Evolutionary conservation across 2,888 invertebrate genomes (phyloP).

Genomic region (Metallyticus violacea): DNA sequence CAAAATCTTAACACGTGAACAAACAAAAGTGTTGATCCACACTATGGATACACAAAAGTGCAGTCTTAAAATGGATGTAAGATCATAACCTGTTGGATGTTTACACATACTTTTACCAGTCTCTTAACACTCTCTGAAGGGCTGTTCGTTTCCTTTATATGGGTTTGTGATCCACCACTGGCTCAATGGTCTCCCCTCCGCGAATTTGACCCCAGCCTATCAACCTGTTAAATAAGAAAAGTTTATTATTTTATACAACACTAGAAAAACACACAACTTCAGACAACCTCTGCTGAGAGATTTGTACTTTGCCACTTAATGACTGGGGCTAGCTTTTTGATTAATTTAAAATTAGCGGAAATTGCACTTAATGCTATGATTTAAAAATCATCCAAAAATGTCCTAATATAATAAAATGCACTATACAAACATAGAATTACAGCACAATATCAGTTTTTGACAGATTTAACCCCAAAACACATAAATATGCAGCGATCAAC

Average conservation of each 20-base stretch:
- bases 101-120: neutral
- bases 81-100: neutral
- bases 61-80: neutral
- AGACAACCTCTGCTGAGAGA: too few relatives aligned
- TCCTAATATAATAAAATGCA: neutral
- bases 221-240: slow-evolving; percentile 59
- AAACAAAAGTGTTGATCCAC: neutral
- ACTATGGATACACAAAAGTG: too few relatives aligned
- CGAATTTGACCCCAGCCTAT: slow-evolving; percentile 99
- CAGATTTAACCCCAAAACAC: too few relatives aligned
- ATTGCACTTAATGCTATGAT: neutral
- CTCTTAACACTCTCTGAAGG: neutral
- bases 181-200: slow-evolving; percentile 94
- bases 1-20: neutral
- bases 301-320: too few relatives aligned
- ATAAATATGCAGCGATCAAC: too few relatives aligned
- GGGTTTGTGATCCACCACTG: slow-evolving; percentile 54
- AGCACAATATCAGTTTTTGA: too few relatives aligned
- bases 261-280: too few relatives aligned
- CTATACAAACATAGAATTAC: too few relatives aligned
- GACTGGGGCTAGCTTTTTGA: neutral
- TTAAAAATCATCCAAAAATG: too few relatives aligned
- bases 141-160: neutral
- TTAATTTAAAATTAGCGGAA: neutral
- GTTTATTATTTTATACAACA: neutral